Evolutionary conservation across 2,888 invertebrate species (phyloP), one percentile per base, ranked within the genome.

Genomic region (Chrysopilus asiliformis): DNA sequence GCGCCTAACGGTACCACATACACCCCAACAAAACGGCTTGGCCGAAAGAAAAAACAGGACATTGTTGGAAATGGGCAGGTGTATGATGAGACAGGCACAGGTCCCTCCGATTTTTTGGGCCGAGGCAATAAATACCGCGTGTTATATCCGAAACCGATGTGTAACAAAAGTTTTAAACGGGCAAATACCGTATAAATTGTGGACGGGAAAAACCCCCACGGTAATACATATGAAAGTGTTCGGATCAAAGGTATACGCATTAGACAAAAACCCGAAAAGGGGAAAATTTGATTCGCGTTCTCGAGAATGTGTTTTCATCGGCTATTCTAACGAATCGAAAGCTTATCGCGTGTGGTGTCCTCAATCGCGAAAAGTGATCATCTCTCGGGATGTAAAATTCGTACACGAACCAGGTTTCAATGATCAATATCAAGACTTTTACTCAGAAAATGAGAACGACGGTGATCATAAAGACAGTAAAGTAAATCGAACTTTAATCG

Each of bases 271-370:
- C 12, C 44, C 46, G 2, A 20, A 28, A 4, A 43, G 38, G 39
- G 45, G 45, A 19, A 51, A 51, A 40, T 47, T 53, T 10, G 46
- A 50, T 4, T 28, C 44, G 2, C 35, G 45, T 32, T 30, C 40
- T 5, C 40, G 44, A 35, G 46, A 48, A 40, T 43, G 49, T 4
- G 47, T 47, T 4, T 47, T 53, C 17, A 24, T 51, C 10, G 52
- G n/a, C n/a, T n/a, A n/a, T n/a, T n/a, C n/a, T n/a, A n/a, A n/a
- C n/a, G n/a, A n/a, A n/a, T n/a, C n/a, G 50, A 15, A 51, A 37
- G 48, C 38, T 6, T 53, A 43, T 35, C 35, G 48, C 40, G 36
- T 51, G 5, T 50, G 45, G 43, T 29, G 34, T n/a, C 31, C 41
- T 12, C 14, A 38, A 13, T 26, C 24, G 6, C 18, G 14, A 12